Percentiles rank a stretch among this genome's conserved stretches.
Evolutionary conservation across 1,140 invertebrate genomes (phyloP).

Genomic region (Ceratoteleas bidentatus): DNA sequence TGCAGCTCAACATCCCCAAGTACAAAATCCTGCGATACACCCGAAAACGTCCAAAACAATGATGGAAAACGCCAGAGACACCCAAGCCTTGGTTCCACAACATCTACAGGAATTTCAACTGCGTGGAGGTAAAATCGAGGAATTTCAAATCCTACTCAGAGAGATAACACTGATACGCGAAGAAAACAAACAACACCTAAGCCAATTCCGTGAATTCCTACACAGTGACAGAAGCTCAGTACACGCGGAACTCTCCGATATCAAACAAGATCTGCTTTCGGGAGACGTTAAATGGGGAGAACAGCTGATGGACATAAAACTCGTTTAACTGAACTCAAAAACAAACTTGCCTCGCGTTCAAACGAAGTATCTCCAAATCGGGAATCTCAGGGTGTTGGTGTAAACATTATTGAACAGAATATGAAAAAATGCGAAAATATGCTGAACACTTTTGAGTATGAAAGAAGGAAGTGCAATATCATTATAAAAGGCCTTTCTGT

Average conservation of each 20-base stretch:
- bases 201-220: not conserved
- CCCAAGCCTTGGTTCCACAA: not conserved
- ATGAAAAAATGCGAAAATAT: not conserved
- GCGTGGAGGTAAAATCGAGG: not conserved
- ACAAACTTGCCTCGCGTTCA: not conserved
- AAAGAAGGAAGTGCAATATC: not conserved
- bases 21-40: no score
- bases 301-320: not conserved
- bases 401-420: not conserved
- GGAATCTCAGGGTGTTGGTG: not conserved
- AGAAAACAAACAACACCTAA: not conserved
- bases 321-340: not conserved
- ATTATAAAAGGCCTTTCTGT: not conserved
- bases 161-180: not conserved
- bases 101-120: not conserved
- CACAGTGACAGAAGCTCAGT: not conserved
- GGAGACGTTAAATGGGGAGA: not conserved
- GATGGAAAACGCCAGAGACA: not conserved
- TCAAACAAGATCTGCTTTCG: not conserved
- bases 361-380: not conserved
- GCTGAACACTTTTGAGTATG: not conserved
- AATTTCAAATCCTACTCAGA: not conserved
- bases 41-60: no score
- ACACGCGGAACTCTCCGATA: not conserved
- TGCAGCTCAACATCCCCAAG: no score